Evolutionary conservation across 2,797 vertebrate genomes (phyloP).

Genomic region (Carcharodon carcharias): DNA sequence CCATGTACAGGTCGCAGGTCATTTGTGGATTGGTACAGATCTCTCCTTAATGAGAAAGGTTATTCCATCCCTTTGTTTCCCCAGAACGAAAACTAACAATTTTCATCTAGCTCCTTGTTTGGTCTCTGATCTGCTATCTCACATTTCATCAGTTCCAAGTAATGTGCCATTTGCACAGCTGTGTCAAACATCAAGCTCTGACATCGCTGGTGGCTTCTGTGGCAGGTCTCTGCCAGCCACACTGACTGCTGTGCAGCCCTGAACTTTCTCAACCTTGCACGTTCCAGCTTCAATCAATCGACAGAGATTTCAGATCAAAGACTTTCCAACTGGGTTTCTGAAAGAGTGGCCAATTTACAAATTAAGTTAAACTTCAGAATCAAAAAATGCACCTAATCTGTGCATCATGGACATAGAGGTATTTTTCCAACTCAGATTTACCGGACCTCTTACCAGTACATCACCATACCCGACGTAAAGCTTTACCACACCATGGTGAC

Average conservation of each 20-base stretch:
- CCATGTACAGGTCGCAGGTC: neutral
- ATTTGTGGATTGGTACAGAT: neutral
- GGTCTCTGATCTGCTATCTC: neutral
- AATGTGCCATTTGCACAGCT: neutral
- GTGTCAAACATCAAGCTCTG: neutral
- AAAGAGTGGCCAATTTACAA: neutral
- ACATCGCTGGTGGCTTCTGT: neutral
- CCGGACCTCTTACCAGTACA: neutral
- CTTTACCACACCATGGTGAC: neutral
- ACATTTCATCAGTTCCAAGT: neutral
- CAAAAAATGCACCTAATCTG: neutral
- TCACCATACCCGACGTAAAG: no score
- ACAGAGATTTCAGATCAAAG: neutral
- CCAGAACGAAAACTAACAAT: neutral
- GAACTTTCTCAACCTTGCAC: neutral
- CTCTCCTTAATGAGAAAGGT: neutral
- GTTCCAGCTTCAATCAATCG: neutral
- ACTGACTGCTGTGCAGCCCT: neutral
- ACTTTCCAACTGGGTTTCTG: neutral
- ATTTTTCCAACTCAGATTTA: neutral
- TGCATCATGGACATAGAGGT: neutral
- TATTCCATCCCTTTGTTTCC: neutral
- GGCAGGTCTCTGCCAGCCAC: no score
- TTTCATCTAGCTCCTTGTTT: no score
- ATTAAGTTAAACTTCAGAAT: neutral